Percentiles rank a stretch among this genome's conserved stretches.
phyloP scores from a whole-genome alignment of 1,140 invertebrate species.

The Aleiodes sp. region DNA sequence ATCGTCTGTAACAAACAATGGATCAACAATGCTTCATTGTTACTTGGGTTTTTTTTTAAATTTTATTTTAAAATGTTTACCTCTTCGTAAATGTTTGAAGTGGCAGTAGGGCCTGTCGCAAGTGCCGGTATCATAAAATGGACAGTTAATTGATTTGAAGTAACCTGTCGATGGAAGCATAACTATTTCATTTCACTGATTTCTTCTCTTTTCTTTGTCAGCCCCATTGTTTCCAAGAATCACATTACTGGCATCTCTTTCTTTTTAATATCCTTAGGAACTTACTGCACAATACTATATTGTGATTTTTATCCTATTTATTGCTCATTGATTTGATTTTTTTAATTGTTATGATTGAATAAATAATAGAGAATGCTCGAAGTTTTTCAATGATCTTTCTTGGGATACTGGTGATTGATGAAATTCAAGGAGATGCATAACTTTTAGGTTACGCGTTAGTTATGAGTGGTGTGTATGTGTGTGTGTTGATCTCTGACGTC shows the following conservation, averaged over 20 bases:
- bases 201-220: background rate
- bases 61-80: slow-evolving; percentile 49
- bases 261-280: no score
- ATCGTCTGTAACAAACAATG: slow-evolving; percentile 40
- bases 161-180: slow-evolving; percentile 90
- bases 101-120: slow-evolving; percentile 91
- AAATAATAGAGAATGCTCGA: background rate
- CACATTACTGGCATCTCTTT: no score
- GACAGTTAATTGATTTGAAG: slow-evolving; percentile 84
- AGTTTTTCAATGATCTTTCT: no score
- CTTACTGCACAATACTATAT: no score
- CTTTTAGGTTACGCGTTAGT: slow-evolving; percentile 1
- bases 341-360: background rate
- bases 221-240: background rate
- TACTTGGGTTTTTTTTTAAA: background rate
- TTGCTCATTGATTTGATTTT: background rate
- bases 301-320: background rate
- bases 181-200: slow-evolving; percentile 53
- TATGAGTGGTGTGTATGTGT: no score
- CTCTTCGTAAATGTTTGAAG: slow-evolving; percentile 82
- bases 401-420: background rate
- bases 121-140: slow-evolving; percentile 79
- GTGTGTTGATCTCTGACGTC: no score
- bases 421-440: background rate
- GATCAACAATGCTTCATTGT: background rate